Percentiles rank a stretch among this genome's conserved stretches.
Conservation (phyloP, 2,113 vertebrate species). For the Pleuronectes platessa region DNA sequence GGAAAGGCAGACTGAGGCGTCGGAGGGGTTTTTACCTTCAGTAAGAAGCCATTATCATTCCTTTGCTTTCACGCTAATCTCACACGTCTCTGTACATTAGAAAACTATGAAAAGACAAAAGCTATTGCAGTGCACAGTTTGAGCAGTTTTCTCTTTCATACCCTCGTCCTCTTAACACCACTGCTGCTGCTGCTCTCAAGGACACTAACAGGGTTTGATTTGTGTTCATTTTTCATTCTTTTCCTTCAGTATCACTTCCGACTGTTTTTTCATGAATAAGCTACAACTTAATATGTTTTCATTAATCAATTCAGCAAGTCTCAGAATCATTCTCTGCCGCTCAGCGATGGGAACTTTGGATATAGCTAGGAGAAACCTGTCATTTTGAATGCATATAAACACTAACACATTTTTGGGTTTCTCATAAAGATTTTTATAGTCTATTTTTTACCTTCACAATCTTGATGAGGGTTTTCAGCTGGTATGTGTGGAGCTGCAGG, state of each 20-base stretch:
- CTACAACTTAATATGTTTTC: constrained; percentile 8
- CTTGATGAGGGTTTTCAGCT: constrained; percentile 98
- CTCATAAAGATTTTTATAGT: too few species aligned
- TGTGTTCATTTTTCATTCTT: constrained; percentile 16
- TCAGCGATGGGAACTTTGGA: background rate
- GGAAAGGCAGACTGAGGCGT: constrained; percentile 30
- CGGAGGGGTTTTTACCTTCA: constrained; percentile 47
- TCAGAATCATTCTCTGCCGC: background rate
- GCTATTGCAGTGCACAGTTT: constrained; percentile 23
- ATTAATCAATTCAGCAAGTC: background rate
- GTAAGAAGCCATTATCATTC: constrained; percentile 53
- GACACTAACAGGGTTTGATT: constrained; percentile 33
- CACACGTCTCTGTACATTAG: constrained; percentile 30
- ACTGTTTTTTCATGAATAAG: constrained; percentile 39
- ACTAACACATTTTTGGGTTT: background rate
- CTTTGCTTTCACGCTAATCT: constrained; percentile 54
- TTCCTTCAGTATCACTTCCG: constrained; percentile 28
- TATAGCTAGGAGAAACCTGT: too few species aligned
- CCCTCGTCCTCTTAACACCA: constrained; percentile 30
- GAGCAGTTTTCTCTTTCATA: constrained; percentile 45
- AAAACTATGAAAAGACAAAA: constrained; percentile 64
- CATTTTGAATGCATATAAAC: too few species aligned
- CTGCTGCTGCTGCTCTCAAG: constrained; percentile 56
- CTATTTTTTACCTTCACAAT: constrained; percentile 92
- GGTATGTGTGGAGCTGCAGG: constrained; percentile 95